Evolutionary conservation across 2,888 invertebrate species (phyloP).

Genomic region (Drosophila phalerata): DNA sequence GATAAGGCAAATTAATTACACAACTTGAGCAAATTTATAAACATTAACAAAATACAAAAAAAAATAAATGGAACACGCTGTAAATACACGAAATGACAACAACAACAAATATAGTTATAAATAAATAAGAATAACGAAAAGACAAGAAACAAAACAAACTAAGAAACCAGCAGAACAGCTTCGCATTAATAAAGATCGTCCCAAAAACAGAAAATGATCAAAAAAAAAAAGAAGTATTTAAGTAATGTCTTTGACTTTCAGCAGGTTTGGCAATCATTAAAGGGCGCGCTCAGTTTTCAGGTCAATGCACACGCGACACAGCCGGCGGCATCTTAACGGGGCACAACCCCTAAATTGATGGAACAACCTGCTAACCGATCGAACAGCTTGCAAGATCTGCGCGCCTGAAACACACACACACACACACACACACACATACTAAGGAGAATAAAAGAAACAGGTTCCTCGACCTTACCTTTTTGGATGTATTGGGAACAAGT

Average conservation of each 20-base stretch:
- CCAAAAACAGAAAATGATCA: constrained; percentile 60
- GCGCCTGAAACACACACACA: constrained; percentile 24
- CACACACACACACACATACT: neutral
- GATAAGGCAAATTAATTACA: constrained; percentile 24
- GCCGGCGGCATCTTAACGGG: constrained; percentile 37
- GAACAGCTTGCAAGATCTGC: constrained; percentile 47
- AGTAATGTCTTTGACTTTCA: constrained; percentile 20
- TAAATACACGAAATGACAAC: constrained; percentile 55
- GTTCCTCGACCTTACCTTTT: constrained; percentile 35
- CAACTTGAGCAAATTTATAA: constrained; percentile 42
- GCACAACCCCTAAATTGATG: constrained; percentile 57
- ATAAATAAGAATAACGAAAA: constrained; percentile 31
- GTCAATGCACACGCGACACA: constrained; percentile 68
- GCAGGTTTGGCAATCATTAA: constrained; percentile 15
- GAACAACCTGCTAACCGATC: constrained; percentile 44
- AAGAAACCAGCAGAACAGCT: constrained; percentile 57
- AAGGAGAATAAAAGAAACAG: constrained; percentile 43
- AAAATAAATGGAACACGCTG: constrained; percentile 38
- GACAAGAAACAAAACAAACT: constrained; percentile 46
- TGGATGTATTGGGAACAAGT: constrained; percentile 48
- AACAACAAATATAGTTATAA: constrained; percentile 37
- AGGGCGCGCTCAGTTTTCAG: constrained; percentile 58
- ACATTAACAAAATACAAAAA: constrained; percentile 41
- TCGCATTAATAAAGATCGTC: constrained; percentile 75
- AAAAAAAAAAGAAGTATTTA: constrained; percentile 25